phyloP scores from a whole-genome alignment of 2,113 vertebrate species.

The Tauraco erythrolophus region DNA sequence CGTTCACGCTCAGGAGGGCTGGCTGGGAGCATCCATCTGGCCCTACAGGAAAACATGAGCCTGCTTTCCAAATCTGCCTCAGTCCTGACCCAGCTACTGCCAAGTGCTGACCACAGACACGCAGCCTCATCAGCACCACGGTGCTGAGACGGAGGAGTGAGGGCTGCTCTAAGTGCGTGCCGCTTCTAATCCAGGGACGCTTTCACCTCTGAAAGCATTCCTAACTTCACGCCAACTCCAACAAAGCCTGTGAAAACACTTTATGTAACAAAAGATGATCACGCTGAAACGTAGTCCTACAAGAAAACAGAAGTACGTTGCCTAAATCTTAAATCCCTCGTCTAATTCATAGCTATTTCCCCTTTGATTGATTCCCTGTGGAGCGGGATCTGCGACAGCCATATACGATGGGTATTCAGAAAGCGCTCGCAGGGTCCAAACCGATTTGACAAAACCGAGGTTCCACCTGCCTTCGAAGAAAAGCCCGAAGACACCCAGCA shows the following conservation, averaged over 20 bases:
- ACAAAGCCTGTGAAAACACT: neutral
- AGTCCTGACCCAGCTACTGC: neutral
- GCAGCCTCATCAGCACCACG: neutral
- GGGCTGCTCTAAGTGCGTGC: neutral
- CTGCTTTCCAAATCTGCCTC: slow-evolving; percentile 8
- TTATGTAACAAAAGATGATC: neutral
- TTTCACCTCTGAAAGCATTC: neutral
- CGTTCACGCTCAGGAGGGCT: neutral
- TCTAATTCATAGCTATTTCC: neutral
- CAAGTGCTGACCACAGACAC: slow-evolving; percentile 25
- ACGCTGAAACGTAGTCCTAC: neutral
- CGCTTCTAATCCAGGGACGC: neutral
- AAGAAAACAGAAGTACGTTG: neutral
- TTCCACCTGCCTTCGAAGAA: neutral
- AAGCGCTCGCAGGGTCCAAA: neutral
- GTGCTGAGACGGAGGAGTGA: neutral
- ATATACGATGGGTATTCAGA: accelerated
- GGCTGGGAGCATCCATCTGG: neutral
- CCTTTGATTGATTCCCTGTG: neutral
- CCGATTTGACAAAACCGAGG: accelerated
- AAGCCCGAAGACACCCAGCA: too few species aligned
- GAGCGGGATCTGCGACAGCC: neutral
- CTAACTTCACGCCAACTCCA: neutral
- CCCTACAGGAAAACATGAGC: neutral
- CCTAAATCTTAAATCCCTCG: neutral